Base-by-base conservation (phyloP, 1,140 invertebrate species). In the Batillaria attramentaria region DNA sequence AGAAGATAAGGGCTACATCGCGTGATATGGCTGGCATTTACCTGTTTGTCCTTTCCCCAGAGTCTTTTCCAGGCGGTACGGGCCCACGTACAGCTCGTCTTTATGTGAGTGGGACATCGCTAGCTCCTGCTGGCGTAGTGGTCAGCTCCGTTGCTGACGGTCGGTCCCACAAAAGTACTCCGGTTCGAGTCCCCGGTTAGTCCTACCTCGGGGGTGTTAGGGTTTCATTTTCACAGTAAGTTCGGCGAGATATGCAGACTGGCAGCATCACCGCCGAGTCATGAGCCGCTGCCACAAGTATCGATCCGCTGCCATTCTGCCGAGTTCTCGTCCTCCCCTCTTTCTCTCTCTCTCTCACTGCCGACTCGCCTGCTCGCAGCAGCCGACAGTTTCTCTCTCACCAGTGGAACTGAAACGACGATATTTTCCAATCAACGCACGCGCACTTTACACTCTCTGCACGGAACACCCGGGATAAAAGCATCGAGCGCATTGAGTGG, bases 41-140 rank as follows among this genome's bases (percentile, higher is more conserved):
- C 98, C 98, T 90, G 98, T 99, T 92, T 99, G 98, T 77, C 98
- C 98, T 92, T 99, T 99, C 77, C 98, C 98, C 62, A 99, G 93
- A 41, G 98, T 99, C 91, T 99, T 99, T 91, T 99, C 98, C 88
- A 99, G 93, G 87, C 98, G 93, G 92, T 99, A 99, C 46, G 98
- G 98, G 68, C 98, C 98, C 81, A 99, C 97, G 93, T 98, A 99
- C 92, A 97, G 96, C 33, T 91, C 90, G 39, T 91, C 90, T 72
- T 85, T 86, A 68, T 88, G 85, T n/a, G 82, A 60, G 77, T 87
- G 81, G 70, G 76, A 84, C 83, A 85, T 85, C 24, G n/a, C n/a
- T n/a, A n/a, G n/a, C n/a, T n/a, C n/a, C n/a, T n/a, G n/a, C n/a
- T n/a, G n/a, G n/a, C n/a, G n/a, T n/a, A n/a, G n/a, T n/a, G n/a